Conservation (phyloP, 2,113 vertebrate genomes). For the Rousettus leschenaultii region DNA sequence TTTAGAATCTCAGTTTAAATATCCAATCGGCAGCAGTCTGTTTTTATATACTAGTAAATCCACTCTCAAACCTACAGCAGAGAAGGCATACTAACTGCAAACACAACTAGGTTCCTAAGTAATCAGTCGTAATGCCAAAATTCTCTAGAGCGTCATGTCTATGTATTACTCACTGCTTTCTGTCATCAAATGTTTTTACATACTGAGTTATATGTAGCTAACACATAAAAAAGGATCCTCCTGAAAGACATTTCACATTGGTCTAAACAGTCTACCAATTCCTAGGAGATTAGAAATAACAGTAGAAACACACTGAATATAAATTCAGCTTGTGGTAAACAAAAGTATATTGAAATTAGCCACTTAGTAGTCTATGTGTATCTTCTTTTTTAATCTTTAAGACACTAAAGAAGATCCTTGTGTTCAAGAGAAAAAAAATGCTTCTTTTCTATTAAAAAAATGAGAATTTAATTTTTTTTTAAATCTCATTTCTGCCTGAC, state of each 20-base stretch:
- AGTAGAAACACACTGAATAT: not conserved
- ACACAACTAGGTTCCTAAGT: not conserved
- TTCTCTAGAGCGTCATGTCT: not conserved
- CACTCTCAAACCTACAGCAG: not conserved
- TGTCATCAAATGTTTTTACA: not conserved
- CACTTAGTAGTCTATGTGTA: not conserved
- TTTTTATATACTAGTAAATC: not conserved
- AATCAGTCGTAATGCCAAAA: not conserved
- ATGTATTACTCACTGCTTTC: not conserved
- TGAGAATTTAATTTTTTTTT: not conserved
- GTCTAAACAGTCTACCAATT: not conserved
- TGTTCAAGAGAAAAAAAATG: not conserved
- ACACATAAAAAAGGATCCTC: not conserved
- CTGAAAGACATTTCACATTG: not conserved
- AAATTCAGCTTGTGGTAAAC: not conserved
- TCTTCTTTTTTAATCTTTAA: not conserved
- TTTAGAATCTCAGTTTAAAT: not conserved
- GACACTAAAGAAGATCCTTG: not conserved
- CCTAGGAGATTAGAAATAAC: not conserved
- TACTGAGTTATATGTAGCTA: not conserved
- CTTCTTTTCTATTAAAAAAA: not conserved
- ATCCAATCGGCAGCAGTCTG: not conserved
- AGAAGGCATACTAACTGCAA: not conserved
- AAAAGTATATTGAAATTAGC: not conserved
- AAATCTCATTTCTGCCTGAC: not conserved